These are phyloP conservation scores for Chrysemys picta DNA, from an alignment of 2,113 vertebrate genomes.

Conservation along the genomic window DNA sequence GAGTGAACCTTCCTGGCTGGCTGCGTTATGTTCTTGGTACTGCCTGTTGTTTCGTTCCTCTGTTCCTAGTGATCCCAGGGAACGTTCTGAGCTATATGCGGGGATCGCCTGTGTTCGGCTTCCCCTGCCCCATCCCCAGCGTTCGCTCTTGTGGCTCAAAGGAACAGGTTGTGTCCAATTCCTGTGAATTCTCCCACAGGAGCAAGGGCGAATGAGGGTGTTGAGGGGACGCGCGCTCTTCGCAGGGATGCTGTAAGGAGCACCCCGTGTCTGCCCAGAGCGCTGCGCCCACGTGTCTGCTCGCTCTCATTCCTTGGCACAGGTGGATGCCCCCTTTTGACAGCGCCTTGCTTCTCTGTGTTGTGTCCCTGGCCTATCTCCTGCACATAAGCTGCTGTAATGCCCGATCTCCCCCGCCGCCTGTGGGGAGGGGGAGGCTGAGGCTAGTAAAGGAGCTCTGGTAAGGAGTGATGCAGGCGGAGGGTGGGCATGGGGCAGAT, in stretches of 20 bases:
- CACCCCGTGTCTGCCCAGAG: background rate
- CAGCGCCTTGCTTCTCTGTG: background rate
- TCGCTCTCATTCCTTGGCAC: background rate
- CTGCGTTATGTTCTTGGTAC: background rate
- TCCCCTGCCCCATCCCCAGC: background rate
- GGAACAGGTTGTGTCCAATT: background rate
- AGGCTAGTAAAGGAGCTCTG: no score
- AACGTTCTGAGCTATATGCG: background rate
- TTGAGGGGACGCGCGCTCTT: background rate
- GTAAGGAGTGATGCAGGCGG: no score
- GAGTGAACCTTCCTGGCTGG: background rate
- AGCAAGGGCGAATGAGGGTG: background rate
- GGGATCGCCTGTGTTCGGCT: background rate
- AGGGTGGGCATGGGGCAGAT: background rate
- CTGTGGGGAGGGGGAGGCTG: background rate
- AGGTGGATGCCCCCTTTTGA: background rate
- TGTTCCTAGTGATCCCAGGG: background rate
- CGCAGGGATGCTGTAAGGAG: background rate
- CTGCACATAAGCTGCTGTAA: background rate
- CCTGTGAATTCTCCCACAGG: background rate
- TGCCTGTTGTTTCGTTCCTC: background rate
- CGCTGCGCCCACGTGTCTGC: background rate
- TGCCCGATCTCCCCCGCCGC: background rate
- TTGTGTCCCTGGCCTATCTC: background rate
- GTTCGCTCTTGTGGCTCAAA: background rate